Base-by-base conservation (phyloP, 2,113 vertebrate genomes). In the Colistium nudipinnis region DNA sequence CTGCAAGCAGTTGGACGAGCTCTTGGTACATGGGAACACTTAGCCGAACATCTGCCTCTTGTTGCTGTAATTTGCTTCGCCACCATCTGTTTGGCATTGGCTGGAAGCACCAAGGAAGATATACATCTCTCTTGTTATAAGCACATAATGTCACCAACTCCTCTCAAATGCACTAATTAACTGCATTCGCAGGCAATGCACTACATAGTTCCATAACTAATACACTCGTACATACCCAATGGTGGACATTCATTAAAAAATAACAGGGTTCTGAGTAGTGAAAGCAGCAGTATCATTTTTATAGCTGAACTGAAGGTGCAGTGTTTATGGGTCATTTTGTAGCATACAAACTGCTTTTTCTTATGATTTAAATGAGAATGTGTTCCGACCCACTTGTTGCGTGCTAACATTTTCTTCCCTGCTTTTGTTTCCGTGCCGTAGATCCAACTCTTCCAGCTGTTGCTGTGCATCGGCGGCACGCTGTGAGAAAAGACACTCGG, bases 41-140 rank as follows among this genome's bases (percentile, higher is more conserved):
- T 82, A 74, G 69, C 47, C 59, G 71, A 90, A 86, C 87, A 89
- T 89, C 86, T 91, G 86, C 81, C 81, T 85, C 56, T 76, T 81
- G 83, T 82, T 85, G 66, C 66, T 80, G 65, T 82, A 80, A 85
- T 83, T 87, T 76, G 55, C 72, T 76, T 80, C 74, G 57, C 48
- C 17, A n/a, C 86, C 87, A 87, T 89, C 89, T 90, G 87, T 80
- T 85, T 63, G 52, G 30, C 61, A 73, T 63, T 74, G 75, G 57
- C 74, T 84, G 43, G 62, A 79, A 72, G 78, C 66, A 69, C 60
- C 49, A 74, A 60, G 48, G 69, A 68, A 57, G 70, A 70, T 76
- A 55, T 72, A 70, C 62, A 68, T 78, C 85, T 71, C 66, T 84
- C 78, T 84, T 54, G 81, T 83, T 86, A 82, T 76, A 69, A 82